Evolutionary conservation across 2,888 invertebrate species (phyloP).

Genomic region (Hydrotaea diabolus): DNA sequence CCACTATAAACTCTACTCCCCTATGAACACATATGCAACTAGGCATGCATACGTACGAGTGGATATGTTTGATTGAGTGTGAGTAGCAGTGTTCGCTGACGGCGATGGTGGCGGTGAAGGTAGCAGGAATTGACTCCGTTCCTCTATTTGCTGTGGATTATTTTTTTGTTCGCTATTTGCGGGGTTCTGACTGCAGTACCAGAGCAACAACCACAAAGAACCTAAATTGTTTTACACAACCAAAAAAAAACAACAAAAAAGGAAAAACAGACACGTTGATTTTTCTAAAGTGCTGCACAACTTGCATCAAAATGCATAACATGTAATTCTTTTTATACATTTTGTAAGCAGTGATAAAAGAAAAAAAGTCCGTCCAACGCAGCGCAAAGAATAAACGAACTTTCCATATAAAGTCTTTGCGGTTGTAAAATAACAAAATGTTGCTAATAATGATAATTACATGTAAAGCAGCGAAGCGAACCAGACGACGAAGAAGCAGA

Average conservation of each 20-base stretch:
- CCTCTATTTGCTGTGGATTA: constrained; percentile 39
- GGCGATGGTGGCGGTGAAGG: not conserved
- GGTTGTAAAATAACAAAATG: constrained; percentile 52
- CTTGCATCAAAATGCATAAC: constrained; percentile 39
- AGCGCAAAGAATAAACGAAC: constrained; percentile 25
- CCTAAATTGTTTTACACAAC: constrained; percentile 17
- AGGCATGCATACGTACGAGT: constrained; percentile 8
- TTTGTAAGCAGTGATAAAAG: constrained; percentile 16
- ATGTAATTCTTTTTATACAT: constrained; percentile 39
- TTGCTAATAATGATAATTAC: constrained; percentile 54
- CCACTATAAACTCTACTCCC: constrained; percentile 15
- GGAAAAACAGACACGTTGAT: not conserved
- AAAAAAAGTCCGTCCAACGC: not conserved
- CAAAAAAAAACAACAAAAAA: constrained; percentile 3
- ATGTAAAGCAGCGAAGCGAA: constrained; percentile 28
- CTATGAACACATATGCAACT: not conserved
- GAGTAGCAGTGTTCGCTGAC: constrained; percentile 6
- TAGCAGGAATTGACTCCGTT: constrained; percentile 3
- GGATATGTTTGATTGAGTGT: constrained; percentile 28
- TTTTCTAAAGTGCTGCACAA: constrained; percentile 44
- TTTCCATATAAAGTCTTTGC: constrained; percentile 21
- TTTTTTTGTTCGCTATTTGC: not conserved
- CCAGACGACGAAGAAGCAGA: too few relatives aligned
- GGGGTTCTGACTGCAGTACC: not conserved
- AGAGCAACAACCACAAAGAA: not conserved